phyloP scores from a whole-genome alignment of 1,140 invertebrate genomes.

The Colletes gigas region DNA sequence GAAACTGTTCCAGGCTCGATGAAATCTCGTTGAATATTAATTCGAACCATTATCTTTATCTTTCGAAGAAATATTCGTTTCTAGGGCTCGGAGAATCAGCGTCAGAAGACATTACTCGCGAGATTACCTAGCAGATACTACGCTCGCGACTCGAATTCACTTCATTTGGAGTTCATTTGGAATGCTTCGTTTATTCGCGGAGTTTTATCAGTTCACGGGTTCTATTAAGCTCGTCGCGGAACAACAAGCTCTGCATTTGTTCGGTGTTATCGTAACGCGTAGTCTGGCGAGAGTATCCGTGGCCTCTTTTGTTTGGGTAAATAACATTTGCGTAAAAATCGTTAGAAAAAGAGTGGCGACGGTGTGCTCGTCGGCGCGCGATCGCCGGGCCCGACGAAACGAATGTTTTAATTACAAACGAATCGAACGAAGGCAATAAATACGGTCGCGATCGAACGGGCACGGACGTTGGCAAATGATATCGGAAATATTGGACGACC shows the following conservation, averaged over 20 bases:
- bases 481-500: not conserved
- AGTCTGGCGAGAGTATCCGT: not conserved
- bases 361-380: not conserved
- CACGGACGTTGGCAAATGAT: not conserved
- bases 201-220: not conserved
- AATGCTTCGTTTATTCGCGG: not conserved
- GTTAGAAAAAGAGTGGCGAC: not conserved
- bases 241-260: not conserved
- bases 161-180: too few relatives aligned
- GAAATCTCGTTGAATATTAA: too few relatives aligned
- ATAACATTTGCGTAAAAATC: not conserved
- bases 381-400: not conserved
- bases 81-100: too few relatives aligned
- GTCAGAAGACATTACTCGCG: too few relatives aligned
- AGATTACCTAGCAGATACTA: too few relatives aligned
- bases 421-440: constrained; percentile 4
- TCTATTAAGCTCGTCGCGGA: not conserved
- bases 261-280: not conserved
- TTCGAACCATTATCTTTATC: too few relatives aligned
- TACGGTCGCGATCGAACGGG: not conserved
- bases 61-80: too few relatives aligned
- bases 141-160: too few relatives aligned
- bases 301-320: not conserved
- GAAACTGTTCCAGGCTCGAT: too few relatives aligned
- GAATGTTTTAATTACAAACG: constrained; percentile 16